Evolutionary conservation across 2,797 vertebrate species (phyloP), one percentile per base, ranked within the genome.

Genomic region (Megaceryle alcyon): DNA sequence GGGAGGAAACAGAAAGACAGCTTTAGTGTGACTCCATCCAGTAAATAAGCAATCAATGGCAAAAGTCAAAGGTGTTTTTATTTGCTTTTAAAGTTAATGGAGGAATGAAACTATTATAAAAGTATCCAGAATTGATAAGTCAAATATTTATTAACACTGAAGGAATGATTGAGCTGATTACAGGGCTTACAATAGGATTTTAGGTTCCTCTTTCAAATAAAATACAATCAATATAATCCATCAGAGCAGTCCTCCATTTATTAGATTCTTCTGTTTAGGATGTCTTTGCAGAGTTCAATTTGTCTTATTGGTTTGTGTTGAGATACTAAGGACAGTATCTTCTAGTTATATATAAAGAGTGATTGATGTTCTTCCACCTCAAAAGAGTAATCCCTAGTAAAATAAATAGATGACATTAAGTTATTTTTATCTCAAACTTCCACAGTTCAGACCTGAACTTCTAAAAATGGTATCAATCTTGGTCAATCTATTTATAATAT

Each of bases 61-160:
- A 94, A 96, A 98, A 98, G 96, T 97, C 97, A 98, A 97, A 98
- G 98, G 97, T 98, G 97, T 97, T 89, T 84, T 85, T 72, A 94
- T 97, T 97, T 96, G 85, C 51, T 75, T 82, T 92, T 94, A 92
- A 97, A 98, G 97, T 97, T 97, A 96, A 97, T 97, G 98, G 97
- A 94, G 69, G 87, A 97, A 97, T 94, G 92, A 98, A 95, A 98
- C 95, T 97, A 94, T 95, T 95, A 95, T 97, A 96, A 97, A 98
- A 97, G 91, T 97, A 98, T 98, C 94, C 87, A 86, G 96, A 94
- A 96, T 94, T 95, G 94, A 97, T 96, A 97, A 95, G 86, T 87
- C 91, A 96, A 96, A 92, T 96, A 92, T 95, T 96, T 92, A 96
- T 96, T 92, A 96, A 90, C 70, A 54, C 29, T 26, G 81, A 90